Conservation (phyloP, 1,140 invertebrate genomes). For the Chrysoperla carnea region DNA sequence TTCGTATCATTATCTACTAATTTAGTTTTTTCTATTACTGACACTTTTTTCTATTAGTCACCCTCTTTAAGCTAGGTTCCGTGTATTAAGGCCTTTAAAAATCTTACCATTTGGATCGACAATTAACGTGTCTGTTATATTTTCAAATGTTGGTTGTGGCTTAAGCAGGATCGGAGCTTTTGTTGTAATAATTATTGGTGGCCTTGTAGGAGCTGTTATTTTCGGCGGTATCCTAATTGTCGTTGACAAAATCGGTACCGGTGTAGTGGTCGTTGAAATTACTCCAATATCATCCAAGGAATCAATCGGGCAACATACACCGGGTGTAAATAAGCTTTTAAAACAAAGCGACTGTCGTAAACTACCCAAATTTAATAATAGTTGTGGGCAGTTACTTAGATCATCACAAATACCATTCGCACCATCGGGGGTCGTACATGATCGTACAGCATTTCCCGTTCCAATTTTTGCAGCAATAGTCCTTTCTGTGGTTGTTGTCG, state of each 20-base stretch:
- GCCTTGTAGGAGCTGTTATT: conserved; percentile 21
- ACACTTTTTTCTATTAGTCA: too few species aligned
- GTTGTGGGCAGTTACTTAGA: conserved; percentile 70
- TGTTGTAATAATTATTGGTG: conserved; percentile 11
- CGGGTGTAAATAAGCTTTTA: conserved; percentile 78
- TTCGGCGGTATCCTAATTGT: conserved; percentile 11
- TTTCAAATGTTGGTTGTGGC: conserved; percentile 15
- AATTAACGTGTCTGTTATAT: conserved; percentile 8
- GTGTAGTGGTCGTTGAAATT: conserved; percentile 15
- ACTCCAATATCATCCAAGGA: conserved; percentile 20
- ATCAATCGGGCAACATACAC: conserved; percentile 66
- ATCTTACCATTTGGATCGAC: conserved; percentile 25
- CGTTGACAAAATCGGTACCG: conserved; percentile 8
- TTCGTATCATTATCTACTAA: too few species aligned
- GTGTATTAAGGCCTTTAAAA: too few species aligned
- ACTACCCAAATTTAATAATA: conserved; percentile 65
- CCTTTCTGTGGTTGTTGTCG: conserved; percentile 5
- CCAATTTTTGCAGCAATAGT: conserved; percentile 17
- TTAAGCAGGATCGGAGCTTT: conserved; percentile 8
- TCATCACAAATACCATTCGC: conserved; percentile 63
- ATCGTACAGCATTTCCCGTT: conserved; percentile 19
- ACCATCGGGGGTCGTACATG: conserved; percentile 67
- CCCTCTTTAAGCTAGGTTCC: too few species aligned
- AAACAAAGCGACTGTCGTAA: conserved; percentile 79
- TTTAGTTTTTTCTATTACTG: too few species aligned